Base-by-base conservation (phyloP, 2,113 vertebrate species). In the Chaetops frenatus region DNA sequence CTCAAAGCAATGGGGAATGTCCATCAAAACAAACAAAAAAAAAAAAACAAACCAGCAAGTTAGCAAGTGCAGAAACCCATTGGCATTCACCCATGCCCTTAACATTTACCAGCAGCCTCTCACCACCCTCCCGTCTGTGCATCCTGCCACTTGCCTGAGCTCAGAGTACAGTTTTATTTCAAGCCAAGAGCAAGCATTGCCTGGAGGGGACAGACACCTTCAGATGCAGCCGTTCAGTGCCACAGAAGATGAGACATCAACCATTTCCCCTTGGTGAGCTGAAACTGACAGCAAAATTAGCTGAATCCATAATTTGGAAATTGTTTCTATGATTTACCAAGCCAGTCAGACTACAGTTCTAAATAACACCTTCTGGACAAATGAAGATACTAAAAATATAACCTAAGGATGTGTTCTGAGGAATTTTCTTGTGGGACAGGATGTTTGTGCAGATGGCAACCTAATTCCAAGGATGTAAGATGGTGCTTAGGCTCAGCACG, bases 31-130 rank as follows among this genome's bases (percentile, higher is more conserved):
- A 35, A 69, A 38, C 9, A 61, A 61, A 65, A 77, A 62, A 38
- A 38, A 61, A 61, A 65, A 77, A 62, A 7, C 23, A 35, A 38
- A 29, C 67, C 50, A 76, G 61, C 18, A 45, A 86, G 45, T 29
- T 44, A 70, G 48, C 25, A 62, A 90, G 53, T 64, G 61, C 76
- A 94, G 83, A 90, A 95, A 6, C 50, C 23, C 65, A 44, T 0
- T 91, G 89, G 72, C 93, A 84, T 89, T 91, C 95, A 74, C 65
- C 69, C 72, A 28, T 81, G 84, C 77, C 77, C 70, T 92, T 90
- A 93, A 76, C 66, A 76, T 90, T 92, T 88, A 79, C 70, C 77
- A 86, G 72, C 83, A 94, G 47, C 44, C 64, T 86, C 71, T 81
- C 60, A 33, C 35, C 56, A 72, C 18, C 11, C 47, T 91, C 47